A percentile compares a stretch with the other conserved stretches of the same genome.
These are phyloP conservation scores for Acrossocheilus fasciatus DNA, from an alignment of 2,797 vertebrate species.

Conservation along the genomic window DNA sequence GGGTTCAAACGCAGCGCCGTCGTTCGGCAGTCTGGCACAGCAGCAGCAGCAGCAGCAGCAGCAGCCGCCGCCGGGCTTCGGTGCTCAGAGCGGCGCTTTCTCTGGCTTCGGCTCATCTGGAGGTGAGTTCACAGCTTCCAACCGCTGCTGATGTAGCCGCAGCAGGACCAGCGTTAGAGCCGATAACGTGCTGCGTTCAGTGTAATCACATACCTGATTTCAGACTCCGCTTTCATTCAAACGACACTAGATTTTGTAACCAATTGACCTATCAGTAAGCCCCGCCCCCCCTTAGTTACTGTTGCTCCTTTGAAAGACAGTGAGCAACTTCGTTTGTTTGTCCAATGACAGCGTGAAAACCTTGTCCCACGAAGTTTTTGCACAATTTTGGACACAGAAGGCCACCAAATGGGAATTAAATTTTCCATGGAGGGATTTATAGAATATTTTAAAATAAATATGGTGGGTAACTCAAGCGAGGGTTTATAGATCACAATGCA, in stretches of 20 bases:
- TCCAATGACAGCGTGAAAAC: no score
- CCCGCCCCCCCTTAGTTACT: no score
- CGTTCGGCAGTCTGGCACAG: constrained; percentile 84
- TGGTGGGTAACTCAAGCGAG: no score
- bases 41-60: not conserved
- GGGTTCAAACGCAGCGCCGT: constrained; percentile 77
- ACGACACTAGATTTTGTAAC: not conserved
- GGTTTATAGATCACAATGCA: no score
- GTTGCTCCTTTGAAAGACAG: no score
- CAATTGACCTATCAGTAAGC: no score
- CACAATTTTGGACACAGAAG: no score
- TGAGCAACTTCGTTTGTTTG: no score
- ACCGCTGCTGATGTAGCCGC: not conserved
- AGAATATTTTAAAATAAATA: no score
- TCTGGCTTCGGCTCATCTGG: constrained; percentile 82
- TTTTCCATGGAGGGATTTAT: no score
- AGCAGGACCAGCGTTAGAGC: not conserved
- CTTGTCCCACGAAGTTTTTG: no score
- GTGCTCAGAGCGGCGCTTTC: constrained; percentile 84
- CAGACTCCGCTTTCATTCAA: not conserved
- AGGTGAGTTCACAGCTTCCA: constrained; percentile 63
- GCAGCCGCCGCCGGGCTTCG: constrained; percentile 67
- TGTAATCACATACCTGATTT: not conserved
- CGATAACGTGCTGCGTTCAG: not conserved
- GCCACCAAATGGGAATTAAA: no score